These are phyloP conservation scores for Tortrix viridana DNA, from an alignment of 2,888 invertebrate species.

Conservation along the genomic window DNA sequence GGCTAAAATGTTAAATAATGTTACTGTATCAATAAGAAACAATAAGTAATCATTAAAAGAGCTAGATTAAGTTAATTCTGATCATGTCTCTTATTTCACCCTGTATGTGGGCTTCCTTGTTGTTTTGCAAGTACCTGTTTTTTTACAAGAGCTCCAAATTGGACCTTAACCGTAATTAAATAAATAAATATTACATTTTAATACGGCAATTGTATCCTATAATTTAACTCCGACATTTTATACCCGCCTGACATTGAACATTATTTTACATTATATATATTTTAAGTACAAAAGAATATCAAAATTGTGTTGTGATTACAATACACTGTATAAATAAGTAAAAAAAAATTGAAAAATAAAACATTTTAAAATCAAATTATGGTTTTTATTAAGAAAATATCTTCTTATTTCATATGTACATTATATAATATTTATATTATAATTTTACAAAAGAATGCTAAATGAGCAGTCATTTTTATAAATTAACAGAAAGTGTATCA, in stretches of 20 bases:
- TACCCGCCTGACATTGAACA: slow-evolving; percentile 6
- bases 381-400: slow-evolving; percentile 11
- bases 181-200: too few relatives aligned
- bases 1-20: too few relatives aligned
- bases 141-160: slow-evolving; percentile 23
- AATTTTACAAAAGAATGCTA: not conserved
- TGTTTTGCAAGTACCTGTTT: not conserved
- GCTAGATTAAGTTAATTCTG: too few relatives aligned
- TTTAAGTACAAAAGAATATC: slow-evolving; percentile 8
- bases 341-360: slow-evolving; percentile 3
- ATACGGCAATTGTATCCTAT: too few relatives aligned
- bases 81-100: too few relatives aligned
- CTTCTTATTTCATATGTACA: not conserved
- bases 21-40: too few relatives aligned
- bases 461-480: not conserved
- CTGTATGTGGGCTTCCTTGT: slow-evolving; percentile 3
- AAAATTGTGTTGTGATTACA: slow-evolving; percentile 11
- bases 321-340: slow-evolving; percentile 5
- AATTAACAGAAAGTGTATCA: not conserved
- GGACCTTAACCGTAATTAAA: too few relatives aligned
- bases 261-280: not conserved
- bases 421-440: too few relatives aligned
- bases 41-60: too few relatives aligned
- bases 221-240: not conserved
- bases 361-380: not conserved